These are phyloP conservation scores for Mythimna ferrago DNA, from an alignment of 2,888 invertebrate species.

Conservation along the genomic window DNA sequence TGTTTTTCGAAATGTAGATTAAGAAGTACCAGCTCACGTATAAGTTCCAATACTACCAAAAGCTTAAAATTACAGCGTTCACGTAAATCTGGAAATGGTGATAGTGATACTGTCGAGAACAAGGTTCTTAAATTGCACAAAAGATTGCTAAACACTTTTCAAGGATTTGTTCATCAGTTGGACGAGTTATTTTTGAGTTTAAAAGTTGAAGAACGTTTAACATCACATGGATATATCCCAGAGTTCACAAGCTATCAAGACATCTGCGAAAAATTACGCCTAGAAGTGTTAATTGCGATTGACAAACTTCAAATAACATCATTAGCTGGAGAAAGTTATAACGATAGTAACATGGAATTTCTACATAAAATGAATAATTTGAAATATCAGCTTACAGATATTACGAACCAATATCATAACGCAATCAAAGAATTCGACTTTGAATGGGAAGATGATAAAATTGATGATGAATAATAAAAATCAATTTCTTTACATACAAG, in stretches of 20 bases:
- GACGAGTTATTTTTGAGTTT: slow-evolving; percentile 48
- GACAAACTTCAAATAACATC: slow-evolving; percentile 56
- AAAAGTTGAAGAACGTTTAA: slow-evolving; percentile 40
- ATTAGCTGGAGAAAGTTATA: slow-evolving; percentile 17
- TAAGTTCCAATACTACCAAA: background rate
- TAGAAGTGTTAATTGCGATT: slow-evolving; percentile 61
- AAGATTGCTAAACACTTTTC: slow-evolving; percentile 39
- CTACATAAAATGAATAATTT: slow-evolving; percentile 49
- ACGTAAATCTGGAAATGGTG: slow-evolving; percentile 1
- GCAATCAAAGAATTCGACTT: slow-evolving; percentile 44
- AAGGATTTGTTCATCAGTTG: slow-evolving; percentile 40
- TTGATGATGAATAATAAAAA: background rate
- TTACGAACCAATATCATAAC: slow-evolving; percentile 55
- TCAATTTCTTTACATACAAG: background rate
- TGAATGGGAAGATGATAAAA: background rate
- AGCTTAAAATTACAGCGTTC: background rate
- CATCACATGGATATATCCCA: slow-evolving; percentile 28
- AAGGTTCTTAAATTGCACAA: slow-evolving; percentile 5
- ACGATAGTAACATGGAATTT: slow-evolving; percentile 37
- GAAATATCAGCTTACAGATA: slow-evolving; percentile 49
- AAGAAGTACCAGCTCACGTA: background rate
- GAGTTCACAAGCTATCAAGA: slow-evolving; percentile 52
- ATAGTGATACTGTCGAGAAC: background rate
- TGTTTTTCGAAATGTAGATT: slow-evolving; percentile 1
- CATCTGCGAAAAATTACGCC: slow-evolving; percentile 59